Base-by-base conservation (phyloP, 1,140 invertebrate genomes). In the Physella acuta region DNA sequence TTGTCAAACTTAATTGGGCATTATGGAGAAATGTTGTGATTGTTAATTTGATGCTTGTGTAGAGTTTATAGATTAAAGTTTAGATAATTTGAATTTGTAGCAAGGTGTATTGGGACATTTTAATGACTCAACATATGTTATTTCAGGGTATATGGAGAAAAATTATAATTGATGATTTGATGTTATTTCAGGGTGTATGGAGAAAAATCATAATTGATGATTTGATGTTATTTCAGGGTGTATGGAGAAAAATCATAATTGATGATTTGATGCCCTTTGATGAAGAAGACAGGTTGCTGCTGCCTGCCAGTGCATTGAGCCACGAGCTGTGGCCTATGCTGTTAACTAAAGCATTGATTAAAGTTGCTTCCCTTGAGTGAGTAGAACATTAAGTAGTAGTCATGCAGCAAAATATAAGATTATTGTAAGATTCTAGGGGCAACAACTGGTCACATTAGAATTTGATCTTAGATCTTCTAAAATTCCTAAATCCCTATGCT, bases 241-340 rank as follows among this genome's bases (percentile, higher is more conserved):
- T 76, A 59, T 86, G 84, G 84, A 77, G 85, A 59, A 86, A 86
- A 71, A 78, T 86, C 4, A 76, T 79, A n/a, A 76, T 86, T 24
- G 85, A 86, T 79, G 84, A 85, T 61, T 69, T 66, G 8, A 69
- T 86, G 30, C 85, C 85, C n/a, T 80, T 84, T 77, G 81, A 86
- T 77, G 79, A 82, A n/a, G 76, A 84, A 70, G 80, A 80, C 4
- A 73, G 75, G 17, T 71, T 82, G 20, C 73, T 86, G 24, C 72
- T 85, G 28, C 84, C 82, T 36, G 70, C 73, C 39, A 82, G 84
- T 0, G 75, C 76, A 8, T 71, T 80, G 34, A 71, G 73, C 24
- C 76, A 85, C 74, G 85, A 86, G 74, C 61, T 86, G 5, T 86
- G 85, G 85, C 84, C 85, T 16, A 80, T 86, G 78, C 37, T 86